Evolutionary conservation across 2,888 invertebrate species (phyloP).

Genomic region (Chrysotoxum bicinctum): DNA sequence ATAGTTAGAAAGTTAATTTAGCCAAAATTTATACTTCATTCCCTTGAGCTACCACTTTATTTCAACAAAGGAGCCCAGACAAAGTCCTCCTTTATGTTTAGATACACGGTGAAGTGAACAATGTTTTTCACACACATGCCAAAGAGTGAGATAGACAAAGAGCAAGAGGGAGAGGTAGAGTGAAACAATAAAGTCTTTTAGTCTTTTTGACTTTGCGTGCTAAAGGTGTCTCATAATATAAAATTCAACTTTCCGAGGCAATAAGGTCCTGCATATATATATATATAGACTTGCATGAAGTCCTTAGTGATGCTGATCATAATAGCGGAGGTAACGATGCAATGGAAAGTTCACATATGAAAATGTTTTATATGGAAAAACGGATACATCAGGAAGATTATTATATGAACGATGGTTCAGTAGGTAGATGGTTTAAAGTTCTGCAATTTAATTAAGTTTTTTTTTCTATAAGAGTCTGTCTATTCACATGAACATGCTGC

Average conservation of each 20-base stretch:
- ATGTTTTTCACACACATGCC: conserved; percentile 28
- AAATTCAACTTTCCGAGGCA: conserved; percentile 37
- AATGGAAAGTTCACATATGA: conserved; percentile 11
- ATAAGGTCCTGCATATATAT: conserved; percentile 31
- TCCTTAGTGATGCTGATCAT: conserved; percentile 28
- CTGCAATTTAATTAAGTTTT: background rate
- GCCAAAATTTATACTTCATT: conserved; percentile 33
- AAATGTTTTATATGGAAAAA: background rate
- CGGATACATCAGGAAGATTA: conserved; percentile 11
- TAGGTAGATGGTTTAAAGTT: background rate
- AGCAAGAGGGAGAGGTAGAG: background rate
- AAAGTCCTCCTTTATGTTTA: conserved; percentile 17
- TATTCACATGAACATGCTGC: background rate
- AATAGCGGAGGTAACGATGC: conserved; percentile 5
- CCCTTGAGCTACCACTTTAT: conserved; percentile 6
- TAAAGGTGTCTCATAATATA: conserved; percentile 54
- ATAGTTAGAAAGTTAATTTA: conserved; percentile 23
- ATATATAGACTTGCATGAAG: conserved; percentile 48
- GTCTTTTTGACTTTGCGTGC: conserved; percentile 21
- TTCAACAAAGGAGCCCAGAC: conserved; percentile 18
- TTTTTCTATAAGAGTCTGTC: background rate
- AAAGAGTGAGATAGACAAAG: too few relatives aligned
- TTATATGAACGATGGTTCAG: conserved; percentile 18
- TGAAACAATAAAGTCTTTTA: background rate
- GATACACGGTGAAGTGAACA: conserved; percentile 31